phyloP scores from a whole-genome alignment of 2,797 vertebrate species.

The Myotis pilosus region DNA sequence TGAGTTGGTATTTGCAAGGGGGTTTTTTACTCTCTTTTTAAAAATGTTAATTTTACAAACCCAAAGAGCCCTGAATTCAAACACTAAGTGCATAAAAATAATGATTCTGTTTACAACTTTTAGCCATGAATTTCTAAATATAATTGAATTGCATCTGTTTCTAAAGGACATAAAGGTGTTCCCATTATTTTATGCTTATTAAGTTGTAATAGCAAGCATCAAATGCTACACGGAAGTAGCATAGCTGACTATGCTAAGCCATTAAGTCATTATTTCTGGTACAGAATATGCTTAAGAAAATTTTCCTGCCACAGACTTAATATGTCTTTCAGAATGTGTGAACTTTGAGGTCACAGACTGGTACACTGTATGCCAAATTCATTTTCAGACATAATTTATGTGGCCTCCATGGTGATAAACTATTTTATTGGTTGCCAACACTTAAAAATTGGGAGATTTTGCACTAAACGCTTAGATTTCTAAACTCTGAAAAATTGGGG shows the following conservation, averaged over 20 bases:
- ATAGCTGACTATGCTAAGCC: neutral
- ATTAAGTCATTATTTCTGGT: constrained; percentile 45
- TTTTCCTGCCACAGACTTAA: neutral
- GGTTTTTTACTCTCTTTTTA: neutral
- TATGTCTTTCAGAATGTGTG: neutral
- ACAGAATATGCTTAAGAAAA: neutral
- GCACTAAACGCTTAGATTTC: neutral
- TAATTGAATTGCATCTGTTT: constrained; percentile 63
- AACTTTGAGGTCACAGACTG: neutral
- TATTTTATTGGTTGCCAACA: neutral
- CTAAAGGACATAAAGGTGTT: constrained; percentile 41
- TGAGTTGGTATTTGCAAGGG: neutral
- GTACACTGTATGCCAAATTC: neutral
- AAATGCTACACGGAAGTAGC: neutral
- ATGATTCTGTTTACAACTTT: constrained; percentile 66
- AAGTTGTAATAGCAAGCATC: constrained; percentile 32
- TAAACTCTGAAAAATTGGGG: neutral
- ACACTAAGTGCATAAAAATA: constrained; percentile 66
- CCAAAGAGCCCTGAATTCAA: constrained; percentile 51
- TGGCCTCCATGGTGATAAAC: neutral
- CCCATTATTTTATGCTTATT: constrained; percentile 61
- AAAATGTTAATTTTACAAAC: constrained; percentile 59
- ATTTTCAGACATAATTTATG: neutral
- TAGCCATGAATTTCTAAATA: constrained; percentile 56
- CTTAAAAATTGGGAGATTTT: neutral